These are phyloP conservation scores for Ostrea denselamellosa DNA, from an alignment of 1,140 invertebrate genomes.

Conservation along the genomic window DNA sequence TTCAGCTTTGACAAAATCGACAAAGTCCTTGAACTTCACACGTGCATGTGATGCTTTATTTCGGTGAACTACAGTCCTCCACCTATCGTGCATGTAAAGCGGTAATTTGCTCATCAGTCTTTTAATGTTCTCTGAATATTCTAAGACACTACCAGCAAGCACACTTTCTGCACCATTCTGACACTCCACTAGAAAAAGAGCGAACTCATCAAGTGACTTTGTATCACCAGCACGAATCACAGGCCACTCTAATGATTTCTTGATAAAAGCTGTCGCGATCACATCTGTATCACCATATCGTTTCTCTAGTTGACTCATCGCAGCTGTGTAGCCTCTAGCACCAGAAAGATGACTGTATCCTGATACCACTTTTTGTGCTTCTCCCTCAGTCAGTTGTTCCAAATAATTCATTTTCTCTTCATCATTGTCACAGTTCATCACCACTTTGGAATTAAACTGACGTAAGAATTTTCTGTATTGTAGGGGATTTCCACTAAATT, in stretches of 20 bases:
- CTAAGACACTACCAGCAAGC: conserved; percentile 40
- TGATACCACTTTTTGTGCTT: conserved; percentile 46
- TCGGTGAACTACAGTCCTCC: conserved; percentile 46
- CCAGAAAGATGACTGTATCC: conserved; percentile 52
- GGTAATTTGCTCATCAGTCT: conserved; percentile 52
- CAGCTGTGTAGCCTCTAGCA: conserved; percentile 47
- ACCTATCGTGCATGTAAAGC: conserved; percentile 49
- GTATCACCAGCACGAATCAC: conserved; percentile 28
- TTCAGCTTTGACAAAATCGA: conserved; percentile 51
- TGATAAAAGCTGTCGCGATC: conserved; percentile 55
- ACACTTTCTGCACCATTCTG: conserved; percentile 48
- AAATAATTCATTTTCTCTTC: conserved; percentile 58
- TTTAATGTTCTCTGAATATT: conserved; percentile 55
- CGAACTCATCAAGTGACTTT: conserved; percentile 51
- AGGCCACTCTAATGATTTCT: conserved; percentile 55
- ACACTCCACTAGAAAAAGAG: conserved; percentile 55
- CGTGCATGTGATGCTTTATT: conserved; percentile 17
- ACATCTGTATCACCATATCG: conserved; percentile 55
- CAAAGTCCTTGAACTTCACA: conserved; percentile 43
- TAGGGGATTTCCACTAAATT: conserved; percentile 56
- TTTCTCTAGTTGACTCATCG: conserved; percentile 56
- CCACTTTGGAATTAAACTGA: conserved; percentile 56
- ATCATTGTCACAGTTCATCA: conserved; percentile 44
- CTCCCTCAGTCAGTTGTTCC: conserved; percentile 54
- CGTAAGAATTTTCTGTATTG: conserved; percentile 53